phyloP scores from a whole-genome alignment of 2,888 invertebrate species.

The Augiades crinisus region DNA sequence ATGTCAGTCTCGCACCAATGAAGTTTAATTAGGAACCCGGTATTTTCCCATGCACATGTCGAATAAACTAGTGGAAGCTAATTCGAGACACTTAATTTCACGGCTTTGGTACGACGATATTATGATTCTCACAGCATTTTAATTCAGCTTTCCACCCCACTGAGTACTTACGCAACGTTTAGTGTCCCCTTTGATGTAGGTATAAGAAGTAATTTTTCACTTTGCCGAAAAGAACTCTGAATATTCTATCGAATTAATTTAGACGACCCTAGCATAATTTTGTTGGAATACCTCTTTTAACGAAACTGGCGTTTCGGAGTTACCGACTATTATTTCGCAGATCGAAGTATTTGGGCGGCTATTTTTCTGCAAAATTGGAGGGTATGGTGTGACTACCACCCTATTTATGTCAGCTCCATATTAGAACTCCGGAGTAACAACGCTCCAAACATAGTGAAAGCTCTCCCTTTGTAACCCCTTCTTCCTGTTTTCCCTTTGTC shows the following conservation, averaged over 20 bases:
- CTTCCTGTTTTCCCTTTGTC: too few species aligned
- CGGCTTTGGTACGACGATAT: constrained; percentile 1
- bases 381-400: too few species aligned
- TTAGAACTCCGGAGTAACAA: too few species aligned
- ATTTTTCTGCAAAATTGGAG: too few species aligned
- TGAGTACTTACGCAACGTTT: constrained; percentile 8
- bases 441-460: too few species aligned
- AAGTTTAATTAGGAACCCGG: constrained; percentile 5
- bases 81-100: constrained; percentile 4
- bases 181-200: constrained; percentile 11
- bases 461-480: too few species aligned
- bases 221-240: constrained; percentile 4
- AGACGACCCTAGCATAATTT: neutral
- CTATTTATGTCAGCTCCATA: too few species aligned
- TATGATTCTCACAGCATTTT: constrained; percentile 5
- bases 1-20: neutral
- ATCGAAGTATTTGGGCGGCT: too few species aligned
- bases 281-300: too few species aligned
- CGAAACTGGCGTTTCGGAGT: too few species aligned
- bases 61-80: neutral
- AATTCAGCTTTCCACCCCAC: constrained; percentile 18
- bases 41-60: neutral
- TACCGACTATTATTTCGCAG: too few species aligned
- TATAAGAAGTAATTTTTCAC: constrained; percentile 18
- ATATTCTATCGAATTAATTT: neutral